Evolutionary conservation across 2,888 invertebrate genomes (phyloP).

Genomic region (Hydropsyche betteni): DNA sequence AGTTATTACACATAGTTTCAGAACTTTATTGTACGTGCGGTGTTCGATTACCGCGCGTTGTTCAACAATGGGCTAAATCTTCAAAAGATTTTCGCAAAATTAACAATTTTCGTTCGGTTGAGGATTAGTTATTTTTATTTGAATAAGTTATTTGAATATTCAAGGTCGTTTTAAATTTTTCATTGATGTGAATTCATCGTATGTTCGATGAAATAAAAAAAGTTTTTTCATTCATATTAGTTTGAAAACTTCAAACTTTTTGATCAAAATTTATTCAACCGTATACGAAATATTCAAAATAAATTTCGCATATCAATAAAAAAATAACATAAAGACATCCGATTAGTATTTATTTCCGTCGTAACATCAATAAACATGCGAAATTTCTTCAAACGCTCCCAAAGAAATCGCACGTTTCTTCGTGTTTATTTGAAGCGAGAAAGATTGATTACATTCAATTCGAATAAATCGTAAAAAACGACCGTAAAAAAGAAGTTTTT

Average conservation of each 20-base stretch:
- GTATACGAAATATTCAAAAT: no score
- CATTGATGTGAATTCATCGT: background rate
- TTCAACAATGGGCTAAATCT: conserved; percentile 1
- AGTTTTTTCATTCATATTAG: background rate
- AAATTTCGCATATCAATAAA: no score
- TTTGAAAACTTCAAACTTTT: no score
- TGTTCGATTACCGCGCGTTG: background rate
- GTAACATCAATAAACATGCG: background rate
- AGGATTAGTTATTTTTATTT: background rate
- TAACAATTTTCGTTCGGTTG: background rate
- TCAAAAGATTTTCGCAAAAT: background rate
- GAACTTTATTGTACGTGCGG: background rate
- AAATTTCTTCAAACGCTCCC: conserved; percentile 10
- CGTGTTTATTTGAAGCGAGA: conserved; percentile 15
- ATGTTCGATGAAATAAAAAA: background rate
- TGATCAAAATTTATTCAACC: no score
- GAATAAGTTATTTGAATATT: no score
- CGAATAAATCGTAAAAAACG: conserved; percentile 26
- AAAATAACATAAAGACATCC: no score
- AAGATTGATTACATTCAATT: conserved; percentile 27
- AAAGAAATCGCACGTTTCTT: background rate
- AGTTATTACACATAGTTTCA: no score
- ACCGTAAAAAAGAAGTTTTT: conserved; percentile 24
- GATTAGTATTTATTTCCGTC: no score
- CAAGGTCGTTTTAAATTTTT: no score